Percentiles rank a stretch among this genome's conserved stretches.
Evolutionary conservation across 2,888 invertebrate species (phyloP).

Genomic region (Andrena minutula): DNA sequence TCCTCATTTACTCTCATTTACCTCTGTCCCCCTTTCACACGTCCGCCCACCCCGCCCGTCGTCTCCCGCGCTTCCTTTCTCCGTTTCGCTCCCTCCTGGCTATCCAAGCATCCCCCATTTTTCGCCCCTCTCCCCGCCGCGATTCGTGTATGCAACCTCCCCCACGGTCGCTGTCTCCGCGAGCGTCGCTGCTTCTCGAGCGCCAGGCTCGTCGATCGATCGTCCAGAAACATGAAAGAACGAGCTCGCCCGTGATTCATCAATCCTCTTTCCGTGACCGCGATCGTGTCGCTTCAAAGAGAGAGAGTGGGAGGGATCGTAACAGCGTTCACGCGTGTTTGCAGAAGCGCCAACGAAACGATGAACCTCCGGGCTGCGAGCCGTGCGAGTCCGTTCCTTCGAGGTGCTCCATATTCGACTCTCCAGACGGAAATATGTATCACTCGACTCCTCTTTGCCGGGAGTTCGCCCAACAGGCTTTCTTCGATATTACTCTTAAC

Average conservation of each 20-base stretch:
- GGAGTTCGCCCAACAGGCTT: too few relatives aligned
- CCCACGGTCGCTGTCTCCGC: conserved; percentile 39
- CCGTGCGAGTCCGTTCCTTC: too few relatives aligned
- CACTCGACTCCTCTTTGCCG: too few relatives aligned
- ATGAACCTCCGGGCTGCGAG: too few relatives aligned
- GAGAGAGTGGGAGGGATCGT: conserved; percentile 12
- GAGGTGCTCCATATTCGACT: too few relatives aligned
- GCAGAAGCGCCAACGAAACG: neutral
- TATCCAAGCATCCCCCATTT: neutral
- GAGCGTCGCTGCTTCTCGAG: conserved; percentile 37
- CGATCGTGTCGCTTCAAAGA: conserved; percentile 37
- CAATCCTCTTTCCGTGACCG: conserved; percentile 53
- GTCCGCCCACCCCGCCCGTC: conserved; percentile 9
- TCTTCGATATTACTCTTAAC: too few relatives aligned
- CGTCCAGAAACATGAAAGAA: conserved; percentile 64
- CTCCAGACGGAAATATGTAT: too few relatives aligned
- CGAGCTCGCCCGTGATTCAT: conserved; percentile 68
- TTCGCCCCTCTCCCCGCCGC: neutral
- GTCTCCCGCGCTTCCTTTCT: neutral
- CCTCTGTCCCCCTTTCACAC: conserved; percentile 3
- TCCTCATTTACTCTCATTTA: conserved; percentile 17
- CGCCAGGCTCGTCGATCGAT: conserved; percentile 62
- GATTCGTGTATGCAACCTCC: neutral
- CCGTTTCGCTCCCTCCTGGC: neutral
- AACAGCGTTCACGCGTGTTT: conserved; percentile 1